Evolutionary conservation across 1,140 invertebrate genomes (phyloP), one percentile per base, ranked within the genome.

Genomic region (Planococcus citri): DNA sequence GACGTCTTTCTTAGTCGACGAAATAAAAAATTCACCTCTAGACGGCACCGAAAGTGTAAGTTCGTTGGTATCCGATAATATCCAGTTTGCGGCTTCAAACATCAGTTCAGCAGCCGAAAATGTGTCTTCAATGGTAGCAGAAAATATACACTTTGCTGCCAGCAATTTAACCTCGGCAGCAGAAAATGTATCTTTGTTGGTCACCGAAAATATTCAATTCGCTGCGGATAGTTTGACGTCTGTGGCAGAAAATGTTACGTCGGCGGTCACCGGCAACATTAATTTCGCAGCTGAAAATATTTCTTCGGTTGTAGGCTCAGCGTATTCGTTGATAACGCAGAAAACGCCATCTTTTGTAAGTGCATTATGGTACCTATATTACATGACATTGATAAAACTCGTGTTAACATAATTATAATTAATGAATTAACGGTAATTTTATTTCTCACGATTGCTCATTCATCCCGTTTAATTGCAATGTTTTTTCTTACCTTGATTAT

Each of bases 11-110:
- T 51, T 51, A 51, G 41, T 20, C 41, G 41, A 51, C 3, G 41
- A 51, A 9, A 51, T 51, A n/a, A 51, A 51, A 51, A 17, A 17
- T 51, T 51, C n/a, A 17, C 17, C n/a, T 51, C 29, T 67, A 81
- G 80, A 82, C 72, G 76, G 82, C 0, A 80, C 81, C 0, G 81
- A 78, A 69, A 79, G 79, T 21, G 81, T 82, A 0, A 79, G 79
- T 0, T 78, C 76, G 22, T 79, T 78, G 24, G 81, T 82, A 6
- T 78, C 79, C 1, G 81, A 80, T 68, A 82, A 82, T 73, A 73
- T 79, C 27, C 75, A 78, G 38, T 73, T 72, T 64, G 75, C 73
- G 24, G 74, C 76, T 24, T 75, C 75, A 27, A 78, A 78, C 71
- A 68, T 78, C 2, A 74, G 73, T 6, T 77, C 75, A 27, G 76